phyloP scores from a whole-genome alignment of 2,797 vertebrate species.

The Crax fasciolata region DNA sequence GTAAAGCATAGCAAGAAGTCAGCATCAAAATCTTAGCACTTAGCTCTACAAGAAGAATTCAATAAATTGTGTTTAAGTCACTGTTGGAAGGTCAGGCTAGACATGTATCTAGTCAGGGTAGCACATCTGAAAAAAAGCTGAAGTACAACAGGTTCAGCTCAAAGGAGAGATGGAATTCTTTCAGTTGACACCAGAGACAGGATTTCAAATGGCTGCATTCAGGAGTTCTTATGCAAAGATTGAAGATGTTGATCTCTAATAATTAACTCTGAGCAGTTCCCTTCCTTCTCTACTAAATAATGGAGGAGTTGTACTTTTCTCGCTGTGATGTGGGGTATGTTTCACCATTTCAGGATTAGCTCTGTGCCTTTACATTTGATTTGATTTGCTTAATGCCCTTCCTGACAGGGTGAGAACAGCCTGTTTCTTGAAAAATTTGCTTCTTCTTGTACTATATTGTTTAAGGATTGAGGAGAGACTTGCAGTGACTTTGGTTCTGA shows the following conservation, averaged over 20 bases:
- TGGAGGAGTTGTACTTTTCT: neutral
- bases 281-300: neutral
- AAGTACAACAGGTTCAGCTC: neutral
- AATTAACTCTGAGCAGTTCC: neutral
- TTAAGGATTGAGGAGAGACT: neutral
- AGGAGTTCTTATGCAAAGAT: neutral
- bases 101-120: neutral
- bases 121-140: too few relatives aligned
- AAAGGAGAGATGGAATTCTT: neutral
- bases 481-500: neutral
- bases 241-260: neutral
- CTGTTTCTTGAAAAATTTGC: conserved; percentile 13
- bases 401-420: neutral
- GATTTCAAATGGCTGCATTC: neutral
- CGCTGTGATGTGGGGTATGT: accelerated
- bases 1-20: neutral
- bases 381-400: conserved; percentile 5
- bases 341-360: neutral
- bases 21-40: neutral
- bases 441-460: neutral
- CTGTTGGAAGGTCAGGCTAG: neutral
- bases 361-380: neutral
- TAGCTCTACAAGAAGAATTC: neutral
- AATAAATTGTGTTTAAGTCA: neutral
- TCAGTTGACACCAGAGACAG: neutral